These are phyloP conservation scores for Drosophila dives DNA, from an alignment of 2,888 invertebrate species.

Conservation along the genomic window DNA sequence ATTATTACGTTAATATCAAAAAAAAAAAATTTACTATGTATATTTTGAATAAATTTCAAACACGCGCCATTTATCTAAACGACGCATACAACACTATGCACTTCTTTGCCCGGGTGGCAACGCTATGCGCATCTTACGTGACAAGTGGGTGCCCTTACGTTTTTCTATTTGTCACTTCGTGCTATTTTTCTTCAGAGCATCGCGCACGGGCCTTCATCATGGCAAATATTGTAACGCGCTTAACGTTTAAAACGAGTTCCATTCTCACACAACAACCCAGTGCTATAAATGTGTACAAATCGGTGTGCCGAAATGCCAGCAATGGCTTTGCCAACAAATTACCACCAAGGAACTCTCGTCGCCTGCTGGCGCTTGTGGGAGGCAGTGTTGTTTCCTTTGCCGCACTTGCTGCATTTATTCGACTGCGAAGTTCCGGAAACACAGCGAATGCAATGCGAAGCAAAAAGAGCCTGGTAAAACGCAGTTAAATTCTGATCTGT, in stretches of 20 bases:
- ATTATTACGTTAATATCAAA: too few species aligned
- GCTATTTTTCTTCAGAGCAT: slow-evolving; percentile 36
- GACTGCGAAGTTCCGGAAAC: slow-evolving; percentile 49
- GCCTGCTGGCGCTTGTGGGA: slow-evolving; percentile 46
- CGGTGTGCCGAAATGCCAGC: slow-evolving; percentile 37
- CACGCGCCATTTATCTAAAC: slow-evolving; percentile 18
- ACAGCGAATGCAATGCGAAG: slow-evolving; percentile 54
- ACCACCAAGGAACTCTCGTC: slow-evolving; percentile 26
- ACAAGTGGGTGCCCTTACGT: slow-evolving; percentile 41
- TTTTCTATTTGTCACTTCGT: slow-evolving; percentile 64
- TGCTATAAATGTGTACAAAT: slow-evolving; percentile 25
- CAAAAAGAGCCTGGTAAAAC: slow-evolving; percentile 64
- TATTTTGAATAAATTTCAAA: slow-evolving; percentile 16
- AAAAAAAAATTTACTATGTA: background rate
- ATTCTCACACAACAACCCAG: slow-evolving; percentile 46
- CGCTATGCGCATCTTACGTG: slow-evolving; percentile 36
- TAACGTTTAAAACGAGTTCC: slow-evolving; percentile 50
- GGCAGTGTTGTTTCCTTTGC: slow-evolving; percentile 59
- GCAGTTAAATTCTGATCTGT: background rate
- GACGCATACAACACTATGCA: slow-evolving; percentile 51
- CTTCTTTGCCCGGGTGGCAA: slow-evolving; percentile 38
- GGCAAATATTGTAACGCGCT: slow-evolving; percentile 59
- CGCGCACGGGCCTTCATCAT: slow-evolving; percentile 36
- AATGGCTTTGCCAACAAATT: slow-evolving; percentile 25
- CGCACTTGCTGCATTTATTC: slow-evolving; percentile 56